These are phyloP conservation scores for Drosophila nigromelanica DNA, from an alignment of 1,140 invertebrate species.

Conservation along the genomic window DNA sequence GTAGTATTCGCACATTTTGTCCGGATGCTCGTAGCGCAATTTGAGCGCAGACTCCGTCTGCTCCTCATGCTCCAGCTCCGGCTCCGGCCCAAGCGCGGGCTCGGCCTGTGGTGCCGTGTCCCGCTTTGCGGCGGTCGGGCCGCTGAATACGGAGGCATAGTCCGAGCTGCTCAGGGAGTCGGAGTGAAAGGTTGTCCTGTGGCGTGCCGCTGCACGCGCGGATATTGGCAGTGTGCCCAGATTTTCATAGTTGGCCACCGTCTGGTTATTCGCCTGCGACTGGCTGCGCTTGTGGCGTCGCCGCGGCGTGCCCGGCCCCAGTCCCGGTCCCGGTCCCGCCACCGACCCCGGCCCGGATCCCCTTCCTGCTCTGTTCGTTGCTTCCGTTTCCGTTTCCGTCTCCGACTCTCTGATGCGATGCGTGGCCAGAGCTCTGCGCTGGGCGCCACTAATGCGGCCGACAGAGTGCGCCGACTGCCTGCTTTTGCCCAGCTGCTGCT, in stretches of 20 bases:
- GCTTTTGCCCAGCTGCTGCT: constrained; percentile 59
- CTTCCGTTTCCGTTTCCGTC: constrained; percentile 8
- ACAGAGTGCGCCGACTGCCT: constrained; percentile 72
- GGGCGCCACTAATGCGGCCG: constrained; percentile 58
- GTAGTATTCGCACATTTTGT: constrained; percentile 81
- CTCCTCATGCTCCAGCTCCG: constrained; percentile 6
- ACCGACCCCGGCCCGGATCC: not conserved
- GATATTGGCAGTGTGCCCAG: constrained; percentile 64
- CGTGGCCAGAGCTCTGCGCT: constrained; percentile 49
- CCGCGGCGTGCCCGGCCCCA: constrained; percentile 22
- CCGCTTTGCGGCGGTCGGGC: constrained; percentile 46
- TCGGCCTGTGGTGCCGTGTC: not conserved
- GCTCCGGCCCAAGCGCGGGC: not conserved
- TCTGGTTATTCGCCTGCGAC: constrained; percentile 54
- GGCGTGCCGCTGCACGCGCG: constrained; percentile 14
- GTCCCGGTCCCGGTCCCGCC: not conserved
- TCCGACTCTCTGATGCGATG: constrained; percentile 24
- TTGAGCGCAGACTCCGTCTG: constrained; percentile 42
- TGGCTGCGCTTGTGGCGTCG: constrained; percentile 67
- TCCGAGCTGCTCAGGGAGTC: constrained; percentile 83
- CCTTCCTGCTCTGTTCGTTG: no score
- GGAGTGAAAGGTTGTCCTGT: constrained; percentile 36
- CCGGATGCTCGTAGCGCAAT: constrained; percentile 80
- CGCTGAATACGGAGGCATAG: constrained; percentile 83
- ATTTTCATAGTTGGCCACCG: constrained; percentile 71